Evolutionary conservation across 2,888 invertebrate species (phyloP), one percentile per base, ranked within the genome.

Genomic region (Drosophila pseudotakahashii): DNA sequence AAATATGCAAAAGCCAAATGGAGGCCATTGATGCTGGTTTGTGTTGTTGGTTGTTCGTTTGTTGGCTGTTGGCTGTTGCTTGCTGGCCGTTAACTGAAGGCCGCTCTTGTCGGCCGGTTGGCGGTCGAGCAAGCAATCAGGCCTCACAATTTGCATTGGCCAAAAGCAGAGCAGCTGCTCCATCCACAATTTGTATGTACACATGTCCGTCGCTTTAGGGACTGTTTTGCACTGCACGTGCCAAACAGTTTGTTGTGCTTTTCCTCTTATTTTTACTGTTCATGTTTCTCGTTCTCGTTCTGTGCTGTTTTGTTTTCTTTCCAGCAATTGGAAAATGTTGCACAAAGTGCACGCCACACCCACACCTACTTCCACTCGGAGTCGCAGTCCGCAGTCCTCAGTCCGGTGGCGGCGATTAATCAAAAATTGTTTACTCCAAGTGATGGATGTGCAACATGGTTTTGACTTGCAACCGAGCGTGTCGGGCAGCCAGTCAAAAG

Each of bases 1-100:
- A 86, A 88, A 88, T 88, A 78, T 86, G 88, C 88, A 88, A 88
- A 88, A 88, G 82, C 86, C 82, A 83, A 86, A 88, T 82, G 88
- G 55, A 23, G 48, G 50, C 51, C 63, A 51, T 30, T 58, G 67
- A 64, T 73, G 54, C 50, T 63, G 53, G 73, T 66, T 64, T 16
- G 19, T 51, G 30, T 30, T 30, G 30, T 26, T 26, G 26, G 26
- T 3, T 3, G n/a, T 26, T 26, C 16, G 37, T 44, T 23, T 58
- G 62, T 26, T 66, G 70, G 39, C 2, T 14, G 14, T 47, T 47
- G 14, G 45, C 26, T 42, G 41, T n/a, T n/a, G 41, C 10, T 36
- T 26, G 45, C 13, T 13, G 26, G 23, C 13, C 16, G 32, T 34
- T 34, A 34, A 34, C 11, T 34, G 30, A 30, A 30, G 30, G 30